Evolutionary conservation across 2,797 vertebrate genomes (phyloP).

Genomic region (Takifugu ocellatus): DNA sequence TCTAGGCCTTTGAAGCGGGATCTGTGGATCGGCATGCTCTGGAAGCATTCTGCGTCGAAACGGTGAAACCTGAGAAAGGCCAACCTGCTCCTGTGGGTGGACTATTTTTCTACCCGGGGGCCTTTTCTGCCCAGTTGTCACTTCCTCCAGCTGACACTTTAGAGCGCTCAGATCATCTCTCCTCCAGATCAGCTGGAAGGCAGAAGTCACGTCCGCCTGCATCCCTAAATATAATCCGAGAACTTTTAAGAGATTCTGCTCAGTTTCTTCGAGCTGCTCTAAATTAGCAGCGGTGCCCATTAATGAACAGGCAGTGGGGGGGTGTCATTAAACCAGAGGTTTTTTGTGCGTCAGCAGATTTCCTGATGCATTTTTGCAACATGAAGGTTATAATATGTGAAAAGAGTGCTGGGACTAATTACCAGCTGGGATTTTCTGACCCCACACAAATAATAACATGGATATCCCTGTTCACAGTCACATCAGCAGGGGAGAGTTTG

Average conservation of each 20-base stretch:
- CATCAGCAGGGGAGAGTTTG: not conserved
- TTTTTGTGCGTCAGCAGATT: slow-evolving; percentile 54
- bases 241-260: not conserved
- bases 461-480: slow-evolving; percentile 38
- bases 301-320: slow-evolving; percentile 34
- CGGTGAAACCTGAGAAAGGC: slow-evolving; percentile 61
- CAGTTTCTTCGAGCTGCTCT: slow-evolving; percentile 9
- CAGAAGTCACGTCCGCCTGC: slow-evolving; percentile 53
- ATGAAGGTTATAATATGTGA: slow-evolving; percentile 59
- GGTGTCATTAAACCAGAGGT: slow-evolving; percentile 34
- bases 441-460: slow-evolving; percentile 32
- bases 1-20: slow-evolving; percentile 43
- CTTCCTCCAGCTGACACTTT: slow-evolving; percentile 64
- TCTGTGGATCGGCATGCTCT: slow-evolving; percentile 26
- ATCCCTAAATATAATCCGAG: not conserved
- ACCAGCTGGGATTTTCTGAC: slow-evolving; percentile 51
- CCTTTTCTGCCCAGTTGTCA: slow-evolving; percentile 53
- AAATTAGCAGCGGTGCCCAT: slow-evolving; percentile 23
- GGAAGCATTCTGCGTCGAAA: slow-evolving; percentile 34
- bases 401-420: slow-evolving; percentile 50
- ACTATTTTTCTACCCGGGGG: slow-evolving; percentile 45
- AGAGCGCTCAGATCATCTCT: slow-evolving; percentile 27
- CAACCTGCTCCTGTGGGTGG: slow-evolving; percentile 19
- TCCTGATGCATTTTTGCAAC: slow-evolving; percentile 46
- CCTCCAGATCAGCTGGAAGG: slow-evolving; percentile 31